Conservation (phyloP, 1,140 invertebrate genomes). For the Dryas iulia region DNA sequence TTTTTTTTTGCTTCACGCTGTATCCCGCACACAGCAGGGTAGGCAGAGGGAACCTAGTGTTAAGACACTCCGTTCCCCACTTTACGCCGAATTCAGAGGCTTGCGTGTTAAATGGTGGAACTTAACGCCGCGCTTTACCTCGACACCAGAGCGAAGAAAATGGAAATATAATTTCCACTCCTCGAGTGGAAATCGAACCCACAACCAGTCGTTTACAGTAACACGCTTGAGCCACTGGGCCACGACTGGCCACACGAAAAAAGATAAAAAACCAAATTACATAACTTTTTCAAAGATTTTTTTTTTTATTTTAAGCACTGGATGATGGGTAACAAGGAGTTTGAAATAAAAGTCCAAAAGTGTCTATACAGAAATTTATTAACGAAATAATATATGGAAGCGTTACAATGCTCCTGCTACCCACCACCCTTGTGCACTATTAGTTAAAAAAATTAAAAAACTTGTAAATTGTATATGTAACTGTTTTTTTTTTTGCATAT, state of each 20-base stretch:
- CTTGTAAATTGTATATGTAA: not conserved
- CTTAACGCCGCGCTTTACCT: too few relatives aligned
- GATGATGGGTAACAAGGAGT: constrained; percentile 50
- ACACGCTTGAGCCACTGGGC: too few relatives aligned
- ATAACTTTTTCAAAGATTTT: not conserved
- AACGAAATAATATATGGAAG: constrained; percentile 37
- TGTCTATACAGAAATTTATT: constrained; percentile 40
- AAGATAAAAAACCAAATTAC: not conserved
- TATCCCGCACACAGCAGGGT: too few relatives aligned
- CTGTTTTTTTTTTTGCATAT: not conserved
- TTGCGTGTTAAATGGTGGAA: too few relatives aligned
- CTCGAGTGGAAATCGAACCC: too few relatives aligned
- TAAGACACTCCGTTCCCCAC: too few relatives aligned
- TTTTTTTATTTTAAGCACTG: constrained; percentile 28
- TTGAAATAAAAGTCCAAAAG: constrained; percentile 50
- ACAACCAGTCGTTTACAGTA: too few relatives aligned
- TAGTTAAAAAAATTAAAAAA: not conserved
- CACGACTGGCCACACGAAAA: not conserved
- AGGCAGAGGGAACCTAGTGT: too few relatives aligned
- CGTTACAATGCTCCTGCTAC: constrained; percentile 39
- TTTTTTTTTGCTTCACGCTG: too few relatives aligned
- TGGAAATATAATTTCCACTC: too few relatives aligned
- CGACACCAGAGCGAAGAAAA: too few relatives aligned
- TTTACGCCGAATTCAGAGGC: too few relatives aligned
- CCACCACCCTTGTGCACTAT: constrained; percentile 49